Evolutionary conservation across 2,888 invertebrate genomes (phyloP).

Genomic region (Sepioteuthis lessoniana): DNA sequence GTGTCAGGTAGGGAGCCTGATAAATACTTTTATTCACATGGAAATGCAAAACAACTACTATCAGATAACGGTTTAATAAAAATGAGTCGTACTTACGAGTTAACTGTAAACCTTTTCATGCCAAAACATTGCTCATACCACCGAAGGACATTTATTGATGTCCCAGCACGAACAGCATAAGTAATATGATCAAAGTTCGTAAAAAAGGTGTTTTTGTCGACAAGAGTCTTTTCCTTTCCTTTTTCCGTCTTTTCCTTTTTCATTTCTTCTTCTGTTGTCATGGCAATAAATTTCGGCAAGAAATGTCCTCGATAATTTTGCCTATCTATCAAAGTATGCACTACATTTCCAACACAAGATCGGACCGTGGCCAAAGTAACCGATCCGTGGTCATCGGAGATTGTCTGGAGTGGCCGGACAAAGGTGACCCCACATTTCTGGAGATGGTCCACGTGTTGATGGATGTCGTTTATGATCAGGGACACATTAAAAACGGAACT

Average conservation of each 20-base stretch:
- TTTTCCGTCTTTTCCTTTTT: no score
- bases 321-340: slow-evolving; percentile 76
- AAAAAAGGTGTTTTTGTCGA: slow-evolving; percentile 45
- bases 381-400: slow-evolving; percentile 68
- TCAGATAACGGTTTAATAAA: no score
- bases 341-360: slow-evolving; percentile 76
- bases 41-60: no score
- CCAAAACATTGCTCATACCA: slow-evolving; percentile 76
- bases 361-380: slow-evolving; percentile 73
- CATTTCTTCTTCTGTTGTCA: no score
- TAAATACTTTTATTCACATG: no score
- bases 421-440: slow-evolving; percentile 65
- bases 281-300: slow-evolving; percentile 73
- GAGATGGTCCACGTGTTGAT: slow-evolving; percentile 60
- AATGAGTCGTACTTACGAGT: slow-evolving; percentile 68
- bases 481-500: slow-evolving; percentile 75
- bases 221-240: neutral
- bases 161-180: slow-evolving; percentile 71
- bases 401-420: slow-evolving; percentile 62
- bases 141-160: slow-evolving; percentile 69
- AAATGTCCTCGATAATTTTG: slow-evolving; percentile 73
- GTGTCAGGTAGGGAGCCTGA: no score
- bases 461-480: slow-evolving; percentile 73
- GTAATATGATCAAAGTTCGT: slow-evolving; percentile 76
- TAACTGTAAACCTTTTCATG: slow-evolving; percentile 75